phyloP scores from a whole-genome alignment of 2,113 vertebrate species.

The Xyrauchen texanus region DNA sequence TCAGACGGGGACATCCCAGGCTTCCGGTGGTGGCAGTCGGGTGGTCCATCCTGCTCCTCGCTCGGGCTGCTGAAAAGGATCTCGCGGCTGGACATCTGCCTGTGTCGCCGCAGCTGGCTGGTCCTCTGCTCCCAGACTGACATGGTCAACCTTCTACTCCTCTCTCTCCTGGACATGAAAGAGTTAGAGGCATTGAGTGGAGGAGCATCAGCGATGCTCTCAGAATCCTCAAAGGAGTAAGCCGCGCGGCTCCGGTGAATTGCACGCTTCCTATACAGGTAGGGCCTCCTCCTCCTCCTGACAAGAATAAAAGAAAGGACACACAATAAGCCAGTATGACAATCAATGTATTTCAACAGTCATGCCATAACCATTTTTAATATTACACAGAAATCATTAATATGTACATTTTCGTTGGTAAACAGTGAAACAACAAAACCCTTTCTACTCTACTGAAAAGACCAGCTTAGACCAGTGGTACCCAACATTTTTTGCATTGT shows the following conservation, averaged over 20 bases:
- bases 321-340: conserved; percentile 32
- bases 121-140: conserved; percentile 98
- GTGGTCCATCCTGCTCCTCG: conserved; percentile 68
- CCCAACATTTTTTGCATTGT: too few relatives aligned
- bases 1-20: conserved; percentile 56
- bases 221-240: conserved; percentile 74
- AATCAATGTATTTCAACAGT: not conserved
- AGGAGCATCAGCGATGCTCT: conserved; percentile 62
- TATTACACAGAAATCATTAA: not conserved
- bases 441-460: conserved; percentile 40
- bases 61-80: conserved; percentile 75
- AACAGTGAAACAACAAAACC: not conserved
- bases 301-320: conserved; percentile 49
- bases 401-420: not conserved
- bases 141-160: conserved; percentile 92
- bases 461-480: not conserved
- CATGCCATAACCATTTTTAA: not conserved
- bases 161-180: conserved; percentile 90
- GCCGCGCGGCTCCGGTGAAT: conserved; percentile 75
- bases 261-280: conserved; percentile 79
- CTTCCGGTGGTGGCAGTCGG: conserved; percentile 69
- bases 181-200: conserved; percentile 76
- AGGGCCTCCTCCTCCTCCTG: conserved; percentile 77
- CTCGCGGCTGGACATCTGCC: conserved; percentile 94
- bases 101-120: conserved; percentile 91